A percentile compares a stretch with the other conserved stretches of the same genome.
These are phyloP conservation scores for Pentalonia nigronervosa DNA, from an alignment of 1,140 invertebrate genomes.

Conservation along the genomic window DNA sequence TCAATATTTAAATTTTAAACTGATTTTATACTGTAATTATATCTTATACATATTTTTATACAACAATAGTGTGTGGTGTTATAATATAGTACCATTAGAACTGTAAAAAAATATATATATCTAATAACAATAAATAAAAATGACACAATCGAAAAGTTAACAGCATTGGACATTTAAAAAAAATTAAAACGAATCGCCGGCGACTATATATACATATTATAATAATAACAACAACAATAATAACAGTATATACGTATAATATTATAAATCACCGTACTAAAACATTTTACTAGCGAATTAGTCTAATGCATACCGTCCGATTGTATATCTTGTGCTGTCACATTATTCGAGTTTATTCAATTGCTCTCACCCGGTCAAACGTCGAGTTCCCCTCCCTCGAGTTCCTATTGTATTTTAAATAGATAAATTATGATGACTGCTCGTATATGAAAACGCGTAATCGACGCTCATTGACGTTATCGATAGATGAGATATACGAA, in stretches of 20 bases:
- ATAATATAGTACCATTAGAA: too few species aligned
- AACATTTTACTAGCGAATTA: slow-evolving; percentile 34
- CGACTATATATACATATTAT: neutral
- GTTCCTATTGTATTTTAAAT: slow-evolving; percentile 29
- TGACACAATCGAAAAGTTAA: neutral
- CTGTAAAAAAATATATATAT: too few species aligned
- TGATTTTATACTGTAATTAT: too few species aligned
- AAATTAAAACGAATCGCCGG: neutral
- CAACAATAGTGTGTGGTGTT: too few species aligned
- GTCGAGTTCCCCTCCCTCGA: slow-evolving; percentile 12
- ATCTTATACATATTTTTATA: too few species aligned
- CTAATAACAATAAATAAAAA: neutral
- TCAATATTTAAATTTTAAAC: too few species aligned
- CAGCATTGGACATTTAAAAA: neutral
- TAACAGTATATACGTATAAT: too few species aligned
- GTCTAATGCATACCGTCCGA: slow-evolving; percentile 36
- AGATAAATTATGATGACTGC: slow-evolving; percentile 17
- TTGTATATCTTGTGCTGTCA: slow-evolving; percentile 15
- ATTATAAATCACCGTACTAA: slow-evolving; percentile 33
- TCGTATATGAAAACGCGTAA: neutral
- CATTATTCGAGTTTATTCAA: slow-evolving; percentile 44
- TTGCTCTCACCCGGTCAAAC: slow-evolving; percentile 39
- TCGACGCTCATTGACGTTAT: slow-evolving; percentile 24
- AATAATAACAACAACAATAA: neutral
- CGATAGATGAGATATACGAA: neutral